Percentiles rank a stretch among this genome's conserved stretches.
These are phyloP conservation scores for Tinea semifulvella DNA, from an alignment of 2,888 invertebrate genomes.

Conservation along the genomic window DNA sequence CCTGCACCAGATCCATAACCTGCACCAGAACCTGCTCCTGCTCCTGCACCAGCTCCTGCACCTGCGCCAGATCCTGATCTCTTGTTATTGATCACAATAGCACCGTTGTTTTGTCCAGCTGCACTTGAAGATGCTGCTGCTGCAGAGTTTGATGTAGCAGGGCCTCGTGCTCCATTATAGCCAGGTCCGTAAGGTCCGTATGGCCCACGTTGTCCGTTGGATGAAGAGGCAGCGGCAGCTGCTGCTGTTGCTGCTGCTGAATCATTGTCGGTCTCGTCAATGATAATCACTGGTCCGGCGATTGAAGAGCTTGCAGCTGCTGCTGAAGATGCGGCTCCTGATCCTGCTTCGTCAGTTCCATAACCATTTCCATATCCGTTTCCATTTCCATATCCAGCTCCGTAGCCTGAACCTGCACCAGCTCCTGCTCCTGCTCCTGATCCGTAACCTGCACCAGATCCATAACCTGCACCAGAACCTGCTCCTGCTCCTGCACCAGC, in stretches of 20 bases:
- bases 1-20: conserved; percentile 3
- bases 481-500: background rate
- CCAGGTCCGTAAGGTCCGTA: background rate
- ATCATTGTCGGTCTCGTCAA: background rate
- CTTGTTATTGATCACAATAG: background rate
- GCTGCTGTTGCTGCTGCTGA: background rate
- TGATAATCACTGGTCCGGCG: background rate
- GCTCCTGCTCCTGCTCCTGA: background rate
- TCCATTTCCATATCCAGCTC: background rate
- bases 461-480: background rate
- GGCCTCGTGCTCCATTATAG: background rate
- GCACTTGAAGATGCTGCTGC: background rate
- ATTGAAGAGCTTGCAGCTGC: background rate
- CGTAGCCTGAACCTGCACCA: background rate
- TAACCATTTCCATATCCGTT: background rate
- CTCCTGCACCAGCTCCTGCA: background rate
- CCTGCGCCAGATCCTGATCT: conserved; percentile 2
- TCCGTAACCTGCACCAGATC: background rate
- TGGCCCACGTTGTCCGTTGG: background rate
- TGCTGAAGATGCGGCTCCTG: background rate
- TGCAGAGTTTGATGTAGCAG: conserved; percentile 12
- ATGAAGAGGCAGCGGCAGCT: background rate
- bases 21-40: background rate
- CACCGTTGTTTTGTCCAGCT: background rate
- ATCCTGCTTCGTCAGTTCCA: background rate